Base-by-base conservation (phyloP, 2,888 invertebrate genomes). In the Dryadula phaetusa region DNA sequence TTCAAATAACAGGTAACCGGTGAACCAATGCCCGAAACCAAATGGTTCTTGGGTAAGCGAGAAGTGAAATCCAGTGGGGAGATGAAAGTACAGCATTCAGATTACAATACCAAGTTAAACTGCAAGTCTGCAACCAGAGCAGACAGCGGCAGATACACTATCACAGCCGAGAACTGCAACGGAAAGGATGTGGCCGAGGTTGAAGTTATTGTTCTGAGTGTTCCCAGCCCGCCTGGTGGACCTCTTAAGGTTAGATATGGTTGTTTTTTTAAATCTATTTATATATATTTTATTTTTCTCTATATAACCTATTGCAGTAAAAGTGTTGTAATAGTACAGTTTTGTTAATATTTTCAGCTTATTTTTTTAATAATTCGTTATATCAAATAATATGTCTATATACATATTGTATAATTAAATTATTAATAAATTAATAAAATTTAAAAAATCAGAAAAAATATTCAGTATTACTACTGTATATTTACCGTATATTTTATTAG, bases 101-200 rank as follows among this genome's bases (percentile, higher is more conserved):
- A 98, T 71, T 98, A 98, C 84, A 97, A 96, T 80, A 98, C 98
- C 0, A 97, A 97, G 85, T 78, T 98, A 40, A 95, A 94, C 80
- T 96, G 98, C 66, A 94, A 95, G 67, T 95, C 95, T 74, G 97
- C 98, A 0, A 96, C 95, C 0, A 93, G 99, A 8, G 95, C 95
- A 0, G 98, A 99, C 84, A 97, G 98, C 54, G 99, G 99, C 14
- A 94, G 96, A 18, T 99, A 99, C 84, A 96, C 96, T 0, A 94
- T 99, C 70, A 96, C 96, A 0, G 99, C 99, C 14, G 97, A 98
- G 86, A 99, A 99, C 82, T 93, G 94, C 62, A 98, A 98, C 76
- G 99, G 99, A n/a, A 96, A 96, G 79, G 99, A 99, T 82, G 95
- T 96, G 28, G 99, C 98, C 18, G 96, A 97, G 65, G 98, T 99